These are phyloP conservation scores for Leptopilina boulardi DNA, from an alignment of 1,140 invertebrate genomes.

Conservation along the genomic window DNA sequence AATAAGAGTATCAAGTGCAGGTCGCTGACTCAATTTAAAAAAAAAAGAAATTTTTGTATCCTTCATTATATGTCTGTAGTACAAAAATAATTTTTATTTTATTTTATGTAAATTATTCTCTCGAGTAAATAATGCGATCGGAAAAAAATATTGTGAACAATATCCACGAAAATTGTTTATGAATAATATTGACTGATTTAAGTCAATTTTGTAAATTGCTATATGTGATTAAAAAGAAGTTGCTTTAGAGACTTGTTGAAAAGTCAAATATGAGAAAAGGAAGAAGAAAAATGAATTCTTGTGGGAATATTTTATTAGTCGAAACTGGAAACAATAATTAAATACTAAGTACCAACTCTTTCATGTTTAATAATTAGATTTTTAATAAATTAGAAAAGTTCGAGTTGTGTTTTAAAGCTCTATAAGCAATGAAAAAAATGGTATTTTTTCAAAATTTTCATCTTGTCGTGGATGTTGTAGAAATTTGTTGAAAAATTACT, in stretches of 20 bases:
- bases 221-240: constrained; percentile 33
- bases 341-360: constrained; percentile 27
- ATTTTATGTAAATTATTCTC: constrained; percentile 13
- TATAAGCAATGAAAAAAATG: not conserved
- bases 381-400: constrained; percentile 27
- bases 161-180: constrained; percentile 20
- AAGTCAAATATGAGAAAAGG: constrained; percentile 17
- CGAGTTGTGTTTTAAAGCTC: not conserved
- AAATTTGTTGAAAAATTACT: not conserved
- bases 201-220: constrained; percentile 37
- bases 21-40: constrained; percentile 55
- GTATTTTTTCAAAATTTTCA: not conserved
- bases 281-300: not conserved
- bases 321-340: constrained; percentile 44
- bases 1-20: constrained; percentile 62
- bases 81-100: constrained; percentile 5
- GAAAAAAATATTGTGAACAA: not conserved
- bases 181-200: not conserved
- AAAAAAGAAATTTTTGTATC: constrained; percentile 28
- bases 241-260: constrained; percentile 37
- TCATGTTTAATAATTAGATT: constrained; percentile 18
- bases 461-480: constrained; percentile 9
- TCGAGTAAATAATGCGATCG: constrained; percentile 15
- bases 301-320: constrained; percentile 33
- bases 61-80: constrained; percentile 13